Evolutionary conservation across 2,888 invertebrate species (phyloP), one percentile per base, ranked within the genome.

Genomic region (Invenusta paracnida): DNA sequence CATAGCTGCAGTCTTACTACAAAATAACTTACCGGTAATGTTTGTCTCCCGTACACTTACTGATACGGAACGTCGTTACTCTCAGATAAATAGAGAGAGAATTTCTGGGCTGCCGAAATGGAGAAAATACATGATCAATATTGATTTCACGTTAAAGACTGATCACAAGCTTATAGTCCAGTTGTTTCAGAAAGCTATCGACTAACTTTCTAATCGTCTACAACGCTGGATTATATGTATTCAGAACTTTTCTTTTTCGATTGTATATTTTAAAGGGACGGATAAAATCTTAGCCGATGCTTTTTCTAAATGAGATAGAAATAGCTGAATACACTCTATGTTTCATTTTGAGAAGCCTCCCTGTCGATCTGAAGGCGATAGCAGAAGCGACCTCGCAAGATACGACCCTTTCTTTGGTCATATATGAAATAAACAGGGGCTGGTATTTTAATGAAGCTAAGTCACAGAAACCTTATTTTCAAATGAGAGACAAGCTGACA

Each of bases 251-350:
- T 79, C 79, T 79, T 79, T 79, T n/a, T 25, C 23, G 2, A 25
- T 79, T 5, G 79, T 79, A 5, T n/a, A 79, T 79, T 11, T 79
- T 11, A 23, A 23, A 23, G 79, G n/a, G 28, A 23, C 23, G 11
- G 79, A 79, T 5, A 79, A 79, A 11, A 23, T 79, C 5, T n/a
- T 79, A 79, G 79, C 79, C 2, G 79, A 79, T 79, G 79, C 79
- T 27, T 11, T 79, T 2, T 79, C 79, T 27, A 79, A 27, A 79
- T 11, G n/a, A 11, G 2, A 2, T 79, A 23, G 2, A 25, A 2
- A 2, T 11, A n/a, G 28, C n/a, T 2, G 5, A 5, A 2, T n/a
- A 5, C 5, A 79, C 25, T 5, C 5, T 79, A 79, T 79, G 79
- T 79, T 79, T 27, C 23, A 27, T 79, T 2, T n/a, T 27, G 2